Percentiles rank a stretch among this genome's conserved stretches.
Evolutionary conservation across 2,113 vertebrate genomes (phyloP).

Genomic region (Anthoscopus minutus): DNA sequence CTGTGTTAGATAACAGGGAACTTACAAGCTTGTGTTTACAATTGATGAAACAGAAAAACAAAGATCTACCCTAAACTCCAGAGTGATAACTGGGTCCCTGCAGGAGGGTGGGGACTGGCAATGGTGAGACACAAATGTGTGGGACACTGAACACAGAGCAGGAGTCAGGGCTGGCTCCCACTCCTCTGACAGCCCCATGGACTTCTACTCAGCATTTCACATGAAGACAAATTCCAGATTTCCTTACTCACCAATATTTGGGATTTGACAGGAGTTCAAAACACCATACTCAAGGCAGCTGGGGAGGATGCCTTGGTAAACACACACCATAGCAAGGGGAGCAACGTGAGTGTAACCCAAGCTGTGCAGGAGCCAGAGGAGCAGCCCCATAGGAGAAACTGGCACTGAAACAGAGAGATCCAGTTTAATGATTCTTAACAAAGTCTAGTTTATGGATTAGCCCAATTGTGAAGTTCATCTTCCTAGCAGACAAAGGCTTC

Average conservation of each 20-base stretch:
- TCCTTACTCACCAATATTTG: background rate
- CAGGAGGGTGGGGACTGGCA: background rate
- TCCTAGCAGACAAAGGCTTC: background rate
- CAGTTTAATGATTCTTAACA: background rate
- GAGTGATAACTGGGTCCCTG: background rate
- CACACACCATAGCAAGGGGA: background rate
- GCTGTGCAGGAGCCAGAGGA: background rate
- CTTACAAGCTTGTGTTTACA: background rate
- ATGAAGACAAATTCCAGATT: background rate
- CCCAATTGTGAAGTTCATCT: background rate
- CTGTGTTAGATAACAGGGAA: background rate
- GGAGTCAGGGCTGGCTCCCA: background rate
- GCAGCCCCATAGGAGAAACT: accelerated
- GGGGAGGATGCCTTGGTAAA: background rate
- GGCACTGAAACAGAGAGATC: background rate
- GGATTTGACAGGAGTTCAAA: background rate
- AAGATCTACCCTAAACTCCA: background rate
- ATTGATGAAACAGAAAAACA: background rate
- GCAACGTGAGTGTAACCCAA: too few relatives aligned
- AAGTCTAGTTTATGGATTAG: background rate
- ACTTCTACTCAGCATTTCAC: background rate
- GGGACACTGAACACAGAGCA: accelerated
- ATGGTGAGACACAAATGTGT: accelerated
- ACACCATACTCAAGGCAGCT: background rate
- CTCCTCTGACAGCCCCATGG: background rate